These are phyloP conservation scores for Rhorus exstirpatorius DNA, from an alignment of 2,888 invertebrate genomes.

Conservation along the genomic window DNA sequence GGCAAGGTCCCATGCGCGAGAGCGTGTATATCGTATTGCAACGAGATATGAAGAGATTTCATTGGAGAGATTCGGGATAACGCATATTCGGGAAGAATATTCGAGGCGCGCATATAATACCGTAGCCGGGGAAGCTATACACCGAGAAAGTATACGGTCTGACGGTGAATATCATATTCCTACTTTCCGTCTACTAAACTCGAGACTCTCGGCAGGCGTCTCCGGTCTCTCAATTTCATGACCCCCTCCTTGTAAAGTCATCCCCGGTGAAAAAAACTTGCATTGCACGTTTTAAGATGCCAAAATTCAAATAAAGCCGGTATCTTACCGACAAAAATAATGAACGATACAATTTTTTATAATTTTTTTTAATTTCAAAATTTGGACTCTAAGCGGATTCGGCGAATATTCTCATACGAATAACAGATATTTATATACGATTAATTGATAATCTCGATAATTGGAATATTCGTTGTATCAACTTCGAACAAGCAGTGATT, in stretches of 20 bases:
- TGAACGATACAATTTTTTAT: conserved; percentile 1
- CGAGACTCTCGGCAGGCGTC: conserved; percentile 8
- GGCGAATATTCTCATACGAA: neutral
- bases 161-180: conserved; percentile 61
- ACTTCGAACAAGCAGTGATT: neutral
- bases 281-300: conserved; percentile 23
- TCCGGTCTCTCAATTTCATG: conserved; percentile 35
- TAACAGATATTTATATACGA: neutral
- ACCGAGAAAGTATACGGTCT: conserved; percentile 36
- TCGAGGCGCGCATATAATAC: conserved; percentile 52
- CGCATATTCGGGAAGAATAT: conserved; percentile 57
- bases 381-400: neutral
- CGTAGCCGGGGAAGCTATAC: conserved; percentile 54
- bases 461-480: conserved; percentile 23
- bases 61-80: conserved; percentile 56
- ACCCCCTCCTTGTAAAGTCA: conserved; percentile 12
- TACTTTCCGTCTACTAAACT: conserved; percentile 53
- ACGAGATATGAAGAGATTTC: conserved; percentile 63
- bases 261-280: conserved; percentile 21
- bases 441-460: conserved; percentile 35
- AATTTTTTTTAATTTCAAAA: neutral
- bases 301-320: conserved; percentile 22
- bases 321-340: neutral
- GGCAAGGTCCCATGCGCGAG: neutral
- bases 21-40: conserved; percentile 29